These are phyloP conservation scores for Periphyllus acericola DNA, from an alignment of 2,888 invertebrate species.

Conservation along the genomic window DNA sequence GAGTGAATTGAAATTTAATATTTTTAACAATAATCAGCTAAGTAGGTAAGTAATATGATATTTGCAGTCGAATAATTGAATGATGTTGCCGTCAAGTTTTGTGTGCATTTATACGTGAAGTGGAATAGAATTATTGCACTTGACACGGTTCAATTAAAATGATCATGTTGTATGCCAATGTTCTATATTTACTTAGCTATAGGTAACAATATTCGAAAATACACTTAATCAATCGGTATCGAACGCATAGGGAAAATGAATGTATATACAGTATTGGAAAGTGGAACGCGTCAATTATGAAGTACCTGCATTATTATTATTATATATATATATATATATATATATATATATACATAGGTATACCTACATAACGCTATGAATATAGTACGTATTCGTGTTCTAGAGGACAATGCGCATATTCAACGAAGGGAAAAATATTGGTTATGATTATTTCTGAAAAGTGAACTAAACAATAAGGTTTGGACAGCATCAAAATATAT, in stretches of 20 bases:
- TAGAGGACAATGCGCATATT: not conserved
- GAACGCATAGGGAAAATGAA: not conserved
- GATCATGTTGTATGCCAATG: slow-evolving; percentile 10
- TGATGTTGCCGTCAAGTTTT: not conserved
- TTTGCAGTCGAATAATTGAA: not conserved
- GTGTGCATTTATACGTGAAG: slow-evolving; percentile 1
- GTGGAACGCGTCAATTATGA: slow-evolving; percentile 26
- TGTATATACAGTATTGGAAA: not conserved
- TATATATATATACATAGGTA: no score
- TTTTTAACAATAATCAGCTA: not conserved
- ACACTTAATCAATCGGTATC: slow-evolving; percentile 3
- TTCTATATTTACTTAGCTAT: slow-evolving; percentile 16
- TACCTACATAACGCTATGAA: not conserved
- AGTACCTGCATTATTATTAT: not conserved
- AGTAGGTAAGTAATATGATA: not conserved
- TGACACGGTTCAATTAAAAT: slow-evolving; percentile 27
- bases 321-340: no score
- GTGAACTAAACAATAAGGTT: not conserved
- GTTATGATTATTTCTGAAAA: not conserved
- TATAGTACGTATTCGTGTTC: not conserved
- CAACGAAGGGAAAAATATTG: not conserved
- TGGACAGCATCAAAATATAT: not conserved
- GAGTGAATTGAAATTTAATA: not conserved
- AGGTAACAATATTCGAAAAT: not conserved
- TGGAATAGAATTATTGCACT: slow-evolving; percentile 27